Conservation (phyloP, 2,113 vertebrate species). For the Limanda limanda region DNA sequence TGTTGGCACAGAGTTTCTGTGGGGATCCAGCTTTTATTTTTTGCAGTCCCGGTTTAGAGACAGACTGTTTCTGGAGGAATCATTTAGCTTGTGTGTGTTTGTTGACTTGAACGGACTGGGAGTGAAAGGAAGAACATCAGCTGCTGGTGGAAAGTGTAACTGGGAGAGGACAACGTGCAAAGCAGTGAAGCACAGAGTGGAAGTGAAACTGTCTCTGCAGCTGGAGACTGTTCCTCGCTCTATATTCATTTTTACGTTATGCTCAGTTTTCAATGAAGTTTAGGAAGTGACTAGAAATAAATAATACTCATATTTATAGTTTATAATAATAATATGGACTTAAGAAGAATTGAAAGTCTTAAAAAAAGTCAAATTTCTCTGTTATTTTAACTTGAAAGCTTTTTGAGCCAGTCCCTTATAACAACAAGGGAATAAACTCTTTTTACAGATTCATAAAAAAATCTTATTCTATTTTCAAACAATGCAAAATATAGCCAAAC, state of each 20-base stretch:
- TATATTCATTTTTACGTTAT: background rate
- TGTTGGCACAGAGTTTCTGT: background rate
- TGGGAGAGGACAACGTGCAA: constrained; percentile 32
- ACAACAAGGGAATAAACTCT: background rate
- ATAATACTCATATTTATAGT: too few relatives aligned
- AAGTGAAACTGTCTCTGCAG: constrained; percentile 8
- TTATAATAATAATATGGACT: too few relatives aligned
- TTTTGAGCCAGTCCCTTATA: background rate
- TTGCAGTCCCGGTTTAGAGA: background rate
- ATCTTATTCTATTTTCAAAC: constrained; percentile 35
- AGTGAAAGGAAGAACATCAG: constrained; percentile 26
- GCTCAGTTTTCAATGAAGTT: background rate
- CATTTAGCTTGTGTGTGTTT: constrained; percentile 10
- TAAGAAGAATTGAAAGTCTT: too few relatives aligned
- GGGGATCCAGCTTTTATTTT: background rate
- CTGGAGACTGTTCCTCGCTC: constrained; percentile 17
- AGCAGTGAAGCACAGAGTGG: constrained; percentile 20
- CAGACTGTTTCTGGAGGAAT: constrained; percentile 4
- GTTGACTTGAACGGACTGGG: constrained; percentile 7
- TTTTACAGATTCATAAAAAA: background rate
- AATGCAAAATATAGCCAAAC: background rate
- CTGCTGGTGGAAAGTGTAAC: constrained; percentile 23
- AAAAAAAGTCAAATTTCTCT: too few relatives aligned
- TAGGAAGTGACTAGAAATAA: background rate
- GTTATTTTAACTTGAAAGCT: background rate